Percentiles rank a stretch among this genome's conserved stretches.
Evolutionary conservation across 2,888 invertebrate genomes (phyloP).

Genomic region (Himalopsyche japonica): DNA sequence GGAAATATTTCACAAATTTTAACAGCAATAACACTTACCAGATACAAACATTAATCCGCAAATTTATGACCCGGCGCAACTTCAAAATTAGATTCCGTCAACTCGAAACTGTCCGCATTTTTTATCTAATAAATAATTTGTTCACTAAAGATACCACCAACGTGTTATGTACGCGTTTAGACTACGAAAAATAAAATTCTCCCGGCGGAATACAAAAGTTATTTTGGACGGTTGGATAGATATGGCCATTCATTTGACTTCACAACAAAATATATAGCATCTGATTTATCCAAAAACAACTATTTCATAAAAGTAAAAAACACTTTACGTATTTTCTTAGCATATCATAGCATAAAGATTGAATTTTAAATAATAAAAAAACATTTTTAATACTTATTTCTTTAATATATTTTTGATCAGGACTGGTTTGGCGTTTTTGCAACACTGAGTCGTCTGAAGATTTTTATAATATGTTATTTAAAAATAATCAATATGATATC

Average conservation of each 20-base stretch:
- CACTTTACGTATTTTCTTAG: no score
- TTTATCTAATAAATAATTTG: neutral
- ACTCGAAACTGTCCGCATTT: neutral
- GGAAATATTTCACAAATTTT: neutral
- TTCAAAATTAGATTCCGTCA: slow-evolving; percentile 4
- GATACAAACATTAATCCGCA: neutral
- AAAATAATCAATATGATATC: no score
- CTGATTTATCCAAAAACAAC: no score
- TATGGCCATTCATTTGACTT: neutral
- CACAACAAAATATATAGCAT: neutral
- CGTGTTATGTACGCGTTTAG: neutral
- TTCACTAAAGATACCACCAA: neutral
- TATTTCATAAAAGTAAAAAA: no score
- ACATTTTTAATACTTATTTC: no score
- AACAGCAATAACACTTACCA: neutral
- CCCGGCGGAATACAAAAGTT: neutral
- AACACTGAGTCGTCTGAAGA: no score
- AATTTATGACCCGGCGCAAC: neutral
- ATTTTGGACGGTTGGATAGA: neutral
- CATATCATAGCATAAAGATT: no score
- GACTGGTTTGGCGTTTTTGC: no score
- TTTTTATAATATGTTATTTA: no score
- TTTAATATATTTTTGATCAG: no score
- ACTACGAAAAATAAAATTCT: neutral
- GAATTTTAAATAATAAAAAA: no score